Evolutionary conservation across 2,888 invertebrate genomes (phyloP).

Genomic region (Drosophila subquinaria): DNA sequence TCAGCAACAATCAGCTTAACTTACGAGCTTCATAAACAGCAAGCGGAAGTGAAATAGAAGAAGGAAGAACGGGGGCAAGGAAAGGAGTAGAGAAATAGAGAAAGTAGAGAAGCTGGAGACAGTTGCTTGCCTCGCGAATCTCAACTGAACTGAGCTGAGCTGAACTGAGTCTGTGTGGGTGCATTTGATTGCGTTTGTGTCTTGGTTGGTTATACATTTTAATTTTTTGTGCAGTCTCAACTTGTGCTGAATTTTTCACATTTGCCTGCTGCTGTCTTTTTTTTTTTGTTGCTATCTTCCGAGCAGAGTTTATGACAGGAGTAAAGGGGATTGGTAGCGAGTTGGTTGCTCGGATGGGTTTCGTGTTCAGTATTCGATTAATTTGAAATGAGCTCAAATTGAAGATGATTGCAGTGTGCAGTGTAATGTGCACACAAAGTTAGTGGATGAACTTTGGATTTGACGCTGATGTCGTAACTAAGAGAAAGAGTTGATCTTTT

Average conservation of each 20-base stretch:
- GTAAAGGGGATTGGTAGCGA: too few relatives aligned
- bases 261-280: background rate
- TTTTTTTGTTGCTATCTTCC: background rate
- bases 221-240: slow-evolving; percentile 47
- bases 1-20: slow-evolving; percentile 73
- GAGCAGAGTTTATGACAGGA: slow-evolving; percentile 2
- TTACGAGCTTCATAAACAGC: slow-evolving; percentile 71
- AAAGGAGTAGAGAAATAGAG: background rate
- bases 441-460: background rate
- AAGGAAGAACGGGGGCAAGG: background rate
- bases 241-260: slow-evolving; percentile 15
- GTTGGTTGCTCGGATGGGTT: slow-evolving; percentile 5
- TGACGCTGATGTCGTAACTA: background rate
- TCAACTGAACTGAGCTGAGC: slow-evolving; percentile 21
- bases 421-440: slow-evolving; percentile 43
- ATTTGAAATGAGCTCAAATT: slow-evolving; percentile 79
- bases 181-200: slow-evolving; percentile 74
- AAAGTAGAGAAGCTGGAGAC: background rate
- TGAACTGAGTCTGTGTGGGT: slow-evolving; percentile 37
- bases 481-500: background rate
- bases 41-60: slow-evolving; percentile 47
- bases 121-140: slow-evolving; percentile 30
- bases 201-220: slow-evolving; percentile 76
- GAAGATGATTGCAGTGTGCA: slow-evolving; percentile 73
- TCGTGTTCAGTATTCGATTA: slow-evolving; percentile 55